A percentile compares a stretch with the other conserved stretches of the same genome.
Conservation (phyloP, 2,113 vertebrate genomes). For the Rhabdornis inornatus region DNA sequence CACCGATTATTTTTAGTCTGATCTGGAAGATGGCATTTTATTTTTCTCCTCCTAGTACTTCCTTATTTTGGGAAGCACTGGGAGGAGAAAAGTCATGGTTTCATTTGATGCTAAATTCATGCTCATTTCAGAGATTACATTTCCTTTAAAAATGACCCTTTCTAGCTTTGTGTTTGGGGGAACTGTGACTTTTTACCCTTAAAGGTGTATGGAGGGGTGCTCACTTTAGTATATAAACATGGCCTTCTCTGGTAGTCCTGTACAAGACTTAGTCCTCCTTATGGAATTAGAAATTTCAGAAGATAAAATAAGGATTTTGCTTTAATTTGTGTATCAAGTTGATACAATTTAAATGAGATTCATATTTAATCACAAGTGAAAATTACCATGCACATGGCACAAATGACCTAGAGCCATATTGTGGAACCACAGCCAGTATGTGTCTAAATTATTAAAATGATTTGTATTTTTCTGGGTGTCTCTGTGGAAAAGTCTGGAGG, state of each 20-base stretch:
- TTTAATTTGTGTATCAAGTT: neutral
- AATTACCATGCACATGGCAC: fast-evolving
- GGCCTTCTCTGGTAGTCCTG: neutral
- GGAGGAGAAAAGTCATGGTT: neutral
- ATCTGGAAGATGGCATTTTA: neutral
- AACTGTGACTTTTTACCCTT: neutral
- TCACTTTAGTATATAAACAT: neutral
- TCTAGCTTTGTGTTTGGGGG: neutral
- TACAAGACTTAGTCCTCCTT: neutral
- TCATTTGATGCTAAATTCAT: neutral
- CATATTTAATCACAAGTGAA: neutral
- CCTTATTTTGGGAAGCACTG: neutral
- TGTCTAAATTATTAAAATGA: neutral
- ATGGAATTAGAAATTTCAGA: neutral
- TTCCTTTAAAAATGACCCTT: neutral
- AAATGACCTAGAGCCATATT: neutral
- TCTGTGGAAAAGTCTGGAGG: neutral
- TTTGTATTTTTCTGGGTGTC: neutral
- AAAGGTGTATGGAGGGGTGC: neutral
- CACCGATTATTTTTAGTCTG: neutral
- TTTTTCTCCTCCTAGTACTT: neutral
- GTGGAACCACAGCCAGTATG: neutral
- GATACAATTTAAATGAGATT: neutral
- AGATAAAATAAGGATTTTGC: neutral
- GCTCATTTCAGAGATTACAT: neutral